phyloP scores from a whole-genome alignment of 2,797 vertebrate species.

The Discoglossus pictus region DNA sequence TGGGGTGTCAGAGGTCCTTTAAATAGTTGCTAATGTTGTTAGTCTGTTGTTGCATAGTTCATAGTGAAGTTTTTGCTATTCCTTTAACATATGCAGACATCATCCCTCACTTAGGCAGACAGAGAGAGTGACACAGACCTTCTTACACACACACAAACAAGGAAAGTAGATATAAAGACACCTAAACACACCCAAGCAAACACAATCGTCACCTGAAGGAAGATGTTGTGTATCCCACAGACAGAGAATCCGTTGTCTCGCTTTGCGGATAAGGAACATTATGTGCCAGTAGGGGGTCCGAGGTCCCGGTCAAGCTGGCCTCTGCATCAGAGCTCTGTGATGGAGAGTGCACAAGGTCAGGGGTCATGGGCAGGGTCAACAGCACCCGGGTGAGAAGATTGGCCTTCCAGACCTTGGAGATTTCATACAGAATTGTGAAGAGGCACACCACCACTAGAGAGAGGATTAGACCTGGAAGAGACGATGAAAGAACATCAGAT shows the following conservation, averaged over 20 bases:
- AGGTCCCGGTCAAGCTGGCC: background rate
- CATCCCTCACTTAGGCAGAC: no score
- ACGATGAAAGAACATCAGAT: background rate
- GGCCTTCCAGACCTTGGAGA: conserved; percentile 83
- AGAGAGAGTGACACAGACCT: no score
- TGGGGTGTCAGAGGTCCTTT: no score
- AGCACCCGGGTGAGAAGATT: conserved; percentile 63
- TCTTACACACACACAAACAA: no score
- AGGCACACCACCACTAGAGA: conserved; percentile 84
- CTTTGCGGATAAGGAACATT: background rate
- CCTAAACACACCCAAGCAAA: no score
- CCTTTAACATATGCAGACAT: no score
- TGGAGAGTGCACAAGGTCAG: background rate
- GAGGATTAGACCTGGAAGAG: conserved; percentile 79
- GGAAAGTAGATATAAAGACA: no score
- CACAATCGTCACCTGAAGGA: conserved; percentile 49
- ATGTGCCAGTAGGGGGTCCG: background rate
- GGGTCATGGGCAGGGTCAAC: conserved; percentile 22
- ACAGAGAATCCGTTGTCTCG: conserved; percentile 40
- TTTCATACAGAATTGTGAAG: conserved; percentile 83
- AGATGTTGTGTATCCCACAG: conserved; percentile 56
- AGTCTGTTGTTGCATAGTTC: no score
- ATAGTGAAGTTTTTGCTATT: no score
- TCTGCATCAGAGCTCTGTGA: conserved; percentile 13
- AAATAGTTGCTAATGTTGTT: no score